phyloP scores from a whole-genome alignment of 2,797 vertebrate species.

The Orientallactaga sibirica region DNA sequence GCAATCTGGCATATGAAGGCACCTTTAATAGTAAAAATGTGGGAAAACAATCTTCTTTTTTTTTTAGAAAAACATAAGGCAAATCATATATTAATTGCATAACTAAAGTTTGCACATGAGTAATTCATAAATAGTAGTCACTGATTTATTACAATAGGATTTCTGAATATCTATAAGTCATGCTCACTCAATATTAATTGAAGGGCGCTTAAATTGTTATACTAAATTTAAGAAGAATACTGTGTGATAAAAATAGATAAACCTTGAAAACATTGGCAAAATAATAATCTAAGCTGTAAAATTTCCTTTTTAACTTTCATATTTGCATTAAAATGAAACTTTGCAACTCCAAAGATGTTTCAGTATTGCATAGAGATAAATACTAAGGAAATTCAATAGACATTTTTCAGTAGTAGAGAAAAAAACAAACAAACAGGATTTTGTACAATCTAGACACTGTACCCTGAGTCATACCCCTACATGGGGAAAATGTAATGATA shows the following conservation, averaged over 20 bases:
- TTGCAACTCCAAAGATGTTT: not conserved
- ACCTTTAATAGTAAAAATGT: not conserved
- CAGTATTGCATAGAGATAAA: not conserved
- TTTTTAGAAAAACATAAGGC: not conserved
- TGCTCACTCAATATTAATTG: not conserved
- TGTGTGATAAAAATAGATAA: not conserved
- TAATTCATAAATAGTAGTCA: not conserved
- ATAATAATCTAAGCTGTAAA: not conserved
- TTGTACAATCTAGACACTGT: not conserved
- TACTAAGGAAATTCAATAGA: slow-evolving; percentile 12
- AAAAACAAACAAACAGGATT: not conserved
- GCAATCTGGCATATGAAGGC: not conserved
- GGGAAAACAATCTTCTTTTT: not conserved
- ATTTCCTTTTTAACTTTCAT: not conserved
- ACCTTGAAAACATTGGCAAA: not conserved
- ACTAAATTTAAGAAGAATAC: slow-evolving; percentile 8
- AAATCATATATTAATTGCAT: slow-evolving; percentile 15
- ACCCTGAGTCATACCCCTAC: not conserved
- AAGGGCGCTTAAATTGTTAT: slow-evolving; percentile 29
- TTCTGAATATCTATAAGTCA: not conserved
- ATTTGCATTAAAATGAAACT: slow-evolving; percentile 33
- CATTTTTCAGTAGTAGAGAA: not conserved
- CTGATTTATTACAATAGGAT: not conserved
- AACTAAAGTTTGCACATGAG: not conserved
- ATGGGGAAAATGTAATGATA: not conserved